phyloP scores from a whole-genome alignment of 2,888 invertebrate species.

The Pyrocoelia pectoralis region DNA sequence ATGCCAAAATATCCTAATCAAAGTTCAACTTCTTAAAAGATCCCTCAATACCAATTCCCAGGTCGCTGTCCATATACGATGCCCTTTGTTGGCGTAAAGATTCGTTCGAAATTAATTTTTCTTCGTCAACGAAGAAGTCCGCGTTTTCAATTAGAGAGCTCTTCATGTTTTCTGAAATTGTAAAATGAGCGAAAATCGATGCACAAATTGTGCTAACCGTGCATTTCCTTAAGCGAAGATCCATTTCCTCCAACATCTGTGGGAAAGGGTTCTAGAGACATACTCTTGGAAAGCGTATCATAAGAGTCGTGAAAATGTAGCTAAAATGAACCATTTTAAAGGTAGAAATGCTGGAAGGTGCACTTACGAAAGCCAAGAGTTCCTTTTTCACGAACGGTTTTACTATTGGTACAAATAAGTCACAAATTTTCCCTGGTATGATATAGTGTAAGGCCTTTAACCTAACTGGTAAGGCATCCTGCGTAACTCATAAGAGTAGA shows the following conservation, averaged over 20 bases:
- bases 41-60: not conserved
- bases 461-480: constrained; percentile 2
- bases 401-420: not conserved
- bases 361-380: not conserved
- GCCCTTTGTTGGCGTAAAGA: not conserved
- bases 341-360: not conserved
- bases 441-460: not conserved
- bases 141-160: not conserved
- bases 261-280: not conserved
- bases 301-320: not conserved
- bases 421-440: not conserved
- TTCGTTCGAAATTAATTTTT: not conserved
- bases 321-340: not conserved
- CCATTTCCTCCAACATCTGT: not conserved
- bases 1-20: not conserved
- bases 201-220: not conserved
- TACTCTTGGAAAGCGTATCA: not conserved
- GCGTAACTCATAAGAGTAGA: not conserved
- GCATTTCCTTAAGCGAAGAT: not conserved
- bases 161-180: not conserved
- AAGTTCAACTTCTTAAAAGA: not conserved
- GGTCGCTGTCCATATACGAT: not conserved
- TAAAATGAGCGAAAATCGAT: no score
- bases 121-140: not conserved
- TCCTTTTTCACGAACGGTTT: not conserved